These are phyloP conservation scores for Protonemura montana DNA, from an alignment of 2,888 invertebrate species.

Conservation along the genomic window DNA sequence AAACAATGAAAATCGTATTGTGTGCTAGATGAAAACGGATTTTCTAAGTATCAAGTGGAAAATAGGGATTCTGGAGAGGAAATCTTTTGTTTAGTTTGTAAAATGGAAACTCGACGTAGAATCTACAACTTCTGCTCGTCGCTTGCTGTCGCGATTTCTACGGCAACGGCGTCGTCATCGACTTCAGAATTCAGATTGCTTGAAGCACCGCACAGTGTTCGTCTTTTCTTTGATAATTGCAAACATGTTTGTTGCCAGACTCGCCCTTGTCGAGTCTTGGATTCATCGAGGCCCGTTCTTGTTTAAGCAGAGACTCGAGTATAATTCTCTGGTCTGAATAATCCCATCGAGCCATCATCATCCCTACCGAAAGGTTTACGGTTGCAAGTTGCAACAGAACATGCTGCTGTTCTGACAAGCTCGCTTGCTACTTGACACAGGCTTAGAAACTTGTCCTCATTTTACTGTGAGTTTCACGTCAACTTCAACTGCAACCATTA, in stretches of 20 bases:
- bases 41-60: conserved; percentile 25
- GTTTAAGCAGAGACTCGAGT: not conserved
- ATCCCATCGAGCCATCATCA: not conserved
- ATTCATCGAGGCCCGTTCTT: not conserved
- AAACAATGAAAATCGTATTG: not conserved
- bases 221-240: not conserved
- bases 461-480: not conserved
- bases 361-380: not conserved
- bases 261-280: not conserved
- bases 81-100: conserved; percentile 18
- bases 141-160: no score
- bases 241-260: not conserved
- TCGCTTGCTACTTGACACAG: not conserved
- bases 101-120: not conserved
- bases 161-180: not conserved
- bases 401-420: not conserved
- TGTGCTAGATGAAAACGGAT: not conserved
- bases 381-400: not conserved
- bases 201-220: not conserved
- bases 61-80: conserved; percentile 8
- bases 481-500: not conserved
- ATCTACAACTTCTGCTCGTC: not conserved
- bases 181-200: not conserved
- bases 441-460: not conserved
- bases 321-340: not conserved